Percentiles rank a stretch among this genome's conserved stretches.
These are phyloP conservation scores for Protodeltote pygarga DNA, from an alignment of 2,888 invertebrate genomes.

Conservation along the genomic window DNA sequence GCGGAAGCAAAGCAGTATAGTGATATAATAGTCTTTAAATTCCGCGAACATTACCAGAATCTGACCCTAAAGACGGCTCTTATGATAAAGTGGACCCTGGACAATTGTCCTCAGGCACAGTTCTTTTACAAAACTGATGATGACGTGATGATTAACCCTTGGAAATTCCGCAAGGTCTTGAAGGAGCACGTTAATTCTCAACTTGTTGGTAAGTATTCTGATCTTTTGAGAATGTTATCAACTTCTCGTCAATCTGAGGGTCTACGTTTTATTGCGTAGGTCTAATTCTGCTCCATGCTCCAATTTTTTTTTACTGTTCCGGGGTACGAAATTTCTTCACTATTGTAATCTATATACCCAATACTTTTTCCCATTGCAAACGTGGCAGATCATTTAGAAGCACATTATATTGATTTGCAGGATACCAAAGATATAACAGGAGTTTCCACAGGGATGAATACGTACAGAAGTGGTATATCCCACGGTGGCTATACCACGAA, in stretches of 20 bases:
- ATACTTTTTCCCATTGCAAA: no score
- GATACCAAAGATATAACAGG: conserved; percentile 74
- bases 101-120: conserved; percentile 81
- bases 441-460: conserved; percentile 87
- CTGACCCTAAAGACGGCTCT: conserved; percentile 89
- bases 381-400: no score
- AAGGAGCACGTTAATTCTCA: conserved; percentile 61
- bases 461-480: conserved; percentile 90
- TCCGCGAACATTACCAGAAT: conserved; percentile 89
- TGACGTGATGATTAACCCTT: conserved; percentile 88
- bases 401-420: conserved; percentile 49
- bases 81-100: conserved; percentile 87
- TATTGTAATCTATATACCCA: no score
- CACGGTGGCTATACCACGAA: conserved; percentile 83
- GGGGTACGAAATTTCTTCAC: no score
- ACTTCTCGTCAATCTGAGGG: no score
- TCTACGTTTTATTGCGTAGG: no score
- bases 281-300: no score
- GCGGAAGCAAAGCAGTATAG: conserved; percentile 83
- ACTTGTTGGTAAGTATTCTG: conserved; percentile 74
- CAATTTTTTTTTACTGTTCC: no score
- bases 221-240: neutral
- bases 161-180: conserved; percentile 68
- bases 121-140: conserved; percentile 88
- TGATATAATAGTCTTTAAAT: conserved; percentile 88